Percentiles rank a stretch among this genome's conserved stretches.
Evolutionary conservation across 2,888 invertebrate genomes (phyloP).

Genomic region (Aethes cnicana): DNA sequence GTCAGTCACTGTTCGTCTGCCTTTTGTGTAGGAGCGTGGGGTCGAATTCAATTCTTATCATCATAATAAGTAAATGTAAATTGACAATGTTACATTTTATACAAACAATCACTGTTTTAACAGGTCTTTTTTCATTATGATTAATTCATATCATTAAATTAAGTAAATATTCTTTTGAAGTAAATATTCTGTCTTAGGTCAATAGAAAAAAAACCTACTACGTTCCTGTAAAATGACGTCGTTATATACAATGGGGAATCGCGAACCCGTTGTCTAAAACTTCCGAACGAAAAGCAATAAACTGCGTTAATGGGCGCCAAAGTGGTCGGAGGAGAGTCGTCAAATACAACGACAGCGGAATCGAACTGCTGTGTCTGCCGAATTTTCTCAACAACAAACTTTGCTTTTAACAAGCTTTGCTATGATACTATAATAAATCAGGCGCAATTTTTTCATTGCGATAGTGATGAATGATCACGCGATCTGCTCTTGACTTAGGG

Average conservation of each 20-base stretch:
- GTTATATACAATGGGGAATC: conserved; percentile 11
- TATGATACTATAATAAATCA: too few relatives aligned
- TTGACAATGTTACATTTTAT: conserved; percentile 17
- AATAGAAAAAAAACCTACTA: too few relatives aligned
- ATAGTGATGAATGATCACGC: too few relatives aligned
- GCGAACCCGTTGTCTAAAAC: conserved; percentile 10
- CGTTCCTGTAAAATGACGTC: background rate
- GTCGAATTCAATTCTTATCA: conserved; percentile 20
- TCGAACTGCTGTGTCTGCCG: background rate
- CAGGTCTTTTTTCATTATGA: too few relatives aligned
- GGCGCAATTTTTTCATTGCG: too few relatives aligned
- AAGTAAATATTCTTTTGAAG: too few relatives aligned
- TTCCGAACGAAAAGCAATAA: conserved; percentile 12
- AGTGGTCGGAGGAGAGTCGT: background rate
- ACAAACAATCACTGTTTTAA: too few relatives aligned
- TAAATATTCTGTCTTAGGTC: too few relatives aligned
- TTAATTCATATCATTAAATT: too few relatives aligned
- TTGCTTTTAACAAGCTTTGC: too few relatives aligned
- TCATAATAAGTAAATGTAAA: conserved; percentile 25
- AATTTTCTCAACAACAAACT: too few relatives aligned
- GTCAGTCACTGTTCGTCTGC: conserved; percentile 5
- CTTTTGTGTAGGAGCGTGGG: conserved; percentile 15
- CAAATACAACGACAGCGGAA: background rate
- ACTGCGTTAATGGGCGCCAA: conserved; percentile 2
- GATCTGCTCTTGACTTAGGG: too few relatives aligned